phyloP scores from a whole-genome alignment of 2,113 vertebrate genomes.

The Ceuthmochares aereus region DNA sequence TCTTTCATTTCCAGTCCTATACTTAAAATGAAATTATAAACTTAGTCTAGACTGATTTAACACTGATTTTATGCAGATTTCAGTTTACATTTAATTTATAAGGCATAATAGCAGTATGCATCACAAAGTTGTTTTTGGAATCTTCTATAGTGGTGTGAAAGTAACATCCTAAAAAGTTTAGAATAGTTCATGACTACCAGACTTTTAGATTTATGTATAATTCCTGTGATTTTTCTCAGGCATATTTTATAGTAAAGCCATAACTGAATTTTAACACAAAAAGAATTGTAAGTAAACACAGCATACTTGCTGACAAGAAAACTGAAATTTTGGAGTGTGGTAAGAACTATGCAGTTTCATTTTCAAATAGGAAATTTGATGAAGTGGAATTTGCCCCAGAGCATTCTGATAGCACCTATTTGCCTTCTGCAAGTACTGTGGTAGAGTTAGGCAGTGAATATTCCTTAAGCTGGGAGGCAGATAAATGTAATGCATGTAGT shows the following conservation, averaged over 20 bases:
- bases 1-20: neutral
- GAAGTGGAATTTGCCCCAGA: neutral
- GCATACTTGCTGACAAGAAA: neutral
- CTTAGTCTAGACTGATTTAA: neutral
- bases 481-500: neutral
- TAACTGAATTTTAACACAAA: neutral
- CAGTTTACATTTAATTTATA: neutral
- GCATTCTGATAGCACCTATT: neutral
- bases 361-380: neutral
- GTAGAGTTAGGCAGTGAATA: neutral
- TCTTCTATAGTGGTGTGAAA: neutral
- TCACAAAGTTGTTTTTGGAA: neutral
- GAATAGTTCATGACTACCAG: neutral
- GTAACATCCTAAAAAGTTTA: neutral
- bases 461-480: neutral
- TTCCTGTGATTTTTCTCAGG: neutral
- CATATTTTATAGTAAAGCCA: neutral
- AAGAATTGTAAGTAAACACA: neutral
- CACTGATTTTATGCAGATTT: neutral
- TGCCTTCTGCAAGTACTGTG: neutral
- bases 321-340: neutral
- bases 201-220: neutral
- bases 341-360: neutral
- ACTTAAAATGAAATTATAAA: neutral
- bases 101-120: neutral